Base-by-base conservation (phyloP, 1,140 invertebrate species). In the Ladona fulva region DNA sequence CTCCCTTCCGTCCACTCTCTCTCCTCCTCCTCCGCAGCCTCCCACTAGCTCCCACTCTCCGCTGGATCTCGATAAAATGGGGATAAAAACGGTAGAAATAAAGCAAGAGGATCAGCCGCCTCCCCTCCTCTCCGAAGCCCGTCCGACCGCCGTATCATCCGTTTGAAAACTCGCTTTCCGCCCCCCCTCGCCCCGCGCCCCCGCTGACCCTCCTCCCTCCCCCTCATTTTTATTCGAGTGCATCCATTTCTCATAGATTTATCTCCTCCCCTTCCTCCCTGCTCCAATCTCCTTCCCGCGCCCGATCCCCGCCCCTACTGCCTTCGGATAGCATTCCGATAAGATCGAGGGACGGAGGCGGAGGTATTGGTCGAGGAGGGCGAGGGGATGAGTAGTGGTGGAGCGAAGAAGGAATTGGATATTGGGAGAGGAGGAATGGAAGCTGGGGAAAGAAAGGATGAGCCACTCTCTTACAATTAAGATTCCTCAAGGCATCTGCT, bases 161-260 rank as follows among this genome's bases (percentile, higher is more conserved):
- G n/a, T 66, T 66, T 66, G 52, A 66, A 66, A 66, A 66, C 52
- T 66, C 29, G 29, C 29, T 37, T 37, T 37, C 29, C 29, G 29
- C 52, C 52, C 52, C n/a, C 52, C 52, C 44, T 52, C 19, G 10
- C 19, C 19, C 19, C 44, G 10, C 44, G 10, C 19, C 52, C n/a
- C 3, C 16, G 16, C 52, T 19, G 16, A 16, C n/a, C 52, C 52
- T 52, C 44, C 44, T 52, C 44, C 44, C 19, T 22, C 52, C 52
- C 52, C 52, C 52, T 6, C 52, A 66, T 12, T 66, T 66, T 66
- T 66, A 66, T 66, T 66, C 52, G 52, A 66, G n/a, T 66, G 52
- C 52, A 66, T 66, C n/a, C 52, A 66, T 66, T 66, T 66, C 52
- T 66, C 52, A 66, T 66, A 66, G 52, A 66, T 66, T 3, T 66